A percentile compares a stretch with the other conserved stretches of the same genome.
Conservation (phyloP, 2,113 vertebrate genomes). For the Lepisosteus oculatus region DNA sequence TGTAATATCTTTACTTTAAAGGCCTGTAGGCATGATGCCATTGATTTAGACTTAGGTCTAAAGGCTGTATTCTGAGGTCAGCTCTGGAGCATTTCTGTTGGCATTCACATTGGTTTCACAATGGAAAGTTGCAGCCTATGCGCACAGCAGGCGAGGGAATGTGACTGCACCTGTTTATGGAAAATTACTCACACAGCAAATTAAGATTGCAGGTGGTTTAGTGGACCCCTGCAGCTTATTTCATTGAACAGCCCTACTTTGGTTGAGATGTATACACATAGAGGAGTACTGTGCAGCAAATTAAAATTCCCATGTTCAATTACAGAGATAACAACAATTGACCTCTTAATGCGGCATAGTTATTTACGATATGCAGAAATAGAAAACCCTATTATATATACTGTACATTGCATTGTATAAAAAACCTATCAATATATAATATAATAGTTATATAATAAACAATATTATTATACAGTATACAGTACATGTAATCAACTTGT, state of each 20-base stretch:
- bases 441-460: too few relatives aligned
- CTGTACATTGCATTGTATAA: too few relatives aligned
- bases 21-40: too few relatives aligned
- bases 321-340: background rate
- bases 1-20: too few relatives aligned
- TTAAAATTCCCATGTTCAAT: conserved; percentile 15
- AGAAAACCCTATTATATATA: too few relatives aligned
- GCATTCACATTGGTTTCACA: background rate
- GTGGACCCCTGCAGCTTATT: conserved; percentile 9
- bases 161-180: conserved; percentile 6
- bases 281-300: conserved; percentile 11
- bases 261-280: conserved; percentile 7
- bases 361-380: too few relatives aligned
- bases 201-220: conserved; percentile 37
- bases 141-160: conserved; percentile 17
- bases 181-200: conserved; percentile 37
- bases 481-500: too few relatives aligned
- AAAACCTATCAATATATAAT: too few relatives aligned
- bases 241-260: background rate
- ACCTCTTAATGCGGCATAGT: background rate
- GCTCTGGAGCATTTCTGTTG: background rate
- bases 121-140: conserved; percentile 13
- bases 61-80: background rate
- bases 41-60: background rate
- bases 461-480: too few relatives aligned